These are phyloP conservation scores for Labeo rohita DNA, from an alignment of 2,113 vertebrate genomes.

Conservation along the genomic window DNA sequence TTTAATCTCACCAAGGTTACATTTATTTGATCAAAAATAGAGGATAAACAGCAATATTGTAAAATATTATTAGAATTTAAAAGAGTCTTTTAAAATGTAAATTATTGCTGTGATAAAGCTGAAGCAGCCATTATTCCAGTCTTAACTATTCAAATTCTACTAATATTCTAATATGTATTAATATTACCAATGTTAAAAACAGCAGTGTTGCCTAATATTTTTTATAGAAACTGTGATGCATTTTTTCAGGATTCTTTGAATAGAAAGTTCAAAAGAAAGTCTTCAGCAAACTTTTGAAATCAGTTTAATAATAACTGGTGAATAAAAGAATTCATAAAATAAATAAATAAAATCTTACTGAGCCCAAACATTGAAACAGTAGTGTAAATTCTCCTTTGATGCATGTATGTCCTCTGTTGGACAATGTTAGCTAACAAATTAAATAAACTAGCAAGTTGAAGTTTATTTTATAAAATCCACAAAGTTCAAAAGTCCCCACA, in stretches of 20 bases:
- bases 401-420: background rate
- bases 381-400: background rate
- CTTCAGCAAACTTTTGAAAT: too few species aligned
- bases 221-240: too few species aligned
- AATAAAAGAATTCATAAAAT: constrained; percentile 25
- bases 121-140: background rate
- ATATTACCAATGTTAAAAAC: too few species aligned
- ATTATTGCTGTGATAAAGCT: background rate
- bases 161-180: too few species aligned
- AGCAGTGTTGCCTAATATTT: too few species aligned
- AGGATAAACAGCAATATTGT: background rate
- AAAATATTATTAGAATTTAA: background rate
- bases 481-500: background rate
- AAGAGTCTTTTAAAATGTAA: background rate
- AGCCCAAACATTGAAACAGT: too few species aligned
- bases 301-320: too few species aligned
- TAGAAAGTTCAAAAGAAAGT: too few species aligned
- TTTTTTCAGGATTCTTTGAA: too few species aligned
- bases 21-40: background rate
- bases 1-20: too few species aligned
- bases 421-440: background rate
- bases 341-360: constrained; percentile 64
- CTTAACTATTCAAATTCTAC: too few species aligned
- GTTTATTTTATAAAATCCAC: constrained; percentile 57
- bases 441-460: constrained; percentile 35